Conservation (phyloP, 2,797 vertebrate genomes). For the Danionella dracula region DNA sequence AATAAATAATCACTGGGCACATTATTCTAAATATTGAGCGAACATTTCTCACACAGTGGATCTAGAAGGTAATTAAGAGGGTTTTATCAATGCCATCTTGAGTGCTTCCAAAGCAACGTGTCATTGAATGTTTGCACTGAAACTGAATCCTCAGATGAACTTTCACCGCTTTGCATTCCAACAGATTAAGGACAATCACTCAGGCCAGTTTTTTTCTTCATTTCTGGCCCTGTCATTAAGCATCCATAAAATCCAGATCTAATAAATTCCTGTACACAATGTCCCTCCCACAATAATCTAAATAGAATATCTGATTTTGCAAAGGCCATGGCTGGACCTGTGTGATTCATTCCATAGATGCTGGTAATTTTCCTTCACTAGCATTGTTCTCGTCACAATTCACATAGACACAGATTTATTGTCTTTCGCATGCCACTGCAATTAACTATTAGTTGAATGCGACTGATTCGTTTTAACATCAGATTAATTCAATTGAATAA, state of each 20-base stretch:
- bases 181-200: conserved; percentile 51
- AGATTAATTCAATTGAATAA: not conserved
- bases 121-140: conserved; percentile 46
- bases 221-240: conserved; percentile 38
- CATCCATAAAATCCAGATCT: conserved; percentile 28
- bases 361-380: not conserved
- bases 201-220: conserved; percentile 47
- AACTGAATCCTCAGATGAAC: conserved; percentile 58
- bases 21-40: conserved; percentile 18
- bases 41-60: conserved; percentile 24
- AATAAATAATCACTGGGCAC: conserved; percentile 17
- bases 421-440: not conserved
- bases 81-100: conserved; percentile 29
- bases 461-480: conserved; percentile 1
- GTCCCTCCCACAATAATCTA: not conserved
- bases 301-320: not conserved
- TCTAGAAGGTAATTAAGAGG: conserved; percentile 29
- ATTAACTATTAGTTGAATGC: not conserved
- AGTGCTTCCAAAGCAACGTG: conserved; percentile 18
- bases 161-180: conserved; percentile 60
- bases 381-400: too few relatives aligned
- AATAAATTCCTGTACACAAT: conserved; percentile 29
- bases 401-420: not conserved
- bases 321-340: not conserved
- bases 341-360: not conserved